phyloP scores from a whole-genome alignment of 2,888 invertebrate genomes.

The Scelioninae gen. 1 region DNA sequence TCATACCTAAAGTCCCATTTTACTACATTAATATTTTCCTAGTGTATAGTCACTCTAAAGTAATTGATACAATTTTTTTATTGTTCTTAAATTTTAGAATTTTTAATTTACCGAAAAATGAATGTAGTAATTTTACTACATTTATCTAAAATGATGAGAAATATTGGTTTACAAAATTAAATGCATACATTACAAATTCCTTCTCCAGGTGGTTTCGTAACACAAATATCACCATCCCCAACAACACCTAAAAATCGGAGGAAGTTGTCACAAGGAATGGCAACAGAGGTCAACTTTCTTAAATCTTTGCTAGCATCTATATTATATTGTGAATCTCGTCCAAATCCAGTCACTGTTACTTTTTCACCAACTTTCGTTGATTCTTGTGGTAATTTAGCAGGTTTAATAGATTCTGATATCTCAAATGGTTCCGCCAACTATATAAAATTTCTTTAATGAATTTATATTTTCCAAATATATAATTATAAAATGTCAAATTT shows the following conservation, averaged over 20 bases:
- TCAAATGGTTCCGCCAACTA: slow-evolving; percentile 34
- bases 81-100: too few species aligned
- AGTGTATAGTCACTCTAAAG: too few species aligned
- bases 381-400: slow-evolving; percentile 27
- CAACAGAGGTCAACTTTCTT: slow-evolving; percentile 14
- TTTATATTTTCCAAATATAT: too few species aligned
- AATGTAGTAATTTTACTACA: too few species aligned
- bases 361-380: not conserved
- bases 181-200: slow-evolving; percentile 43
- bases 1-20: too few species aligned
- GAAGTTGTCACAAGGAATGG: slow-evolving; percentile 6
- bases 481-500: too few species aligned
- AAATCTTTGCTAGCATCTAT: slow-evolving; percentile 5
- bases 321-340: slow-evolving; percentile 14
- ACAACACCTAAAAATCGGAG: slow-evolving; percentile 23
- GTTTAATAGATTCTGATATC: slow-evolving; percentile 14
- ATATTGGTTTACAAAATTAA: too few species aligned
- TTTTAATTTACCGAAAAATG: too few species aligned
- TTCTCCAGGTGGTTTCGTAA: slow-evolving; percentile 18
- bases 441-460: not conserved
- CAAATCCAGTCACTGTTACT: slow-evolving; percentile 29
- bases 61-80: too few species aligned
- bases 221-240: slow-evolving; percentile 33
- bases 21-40: too few species aligned
- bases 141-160: too few species aligned